Conservation (phyloP, 2,888 invertebrate genomes). For the Operophtera brumata region DNA sequence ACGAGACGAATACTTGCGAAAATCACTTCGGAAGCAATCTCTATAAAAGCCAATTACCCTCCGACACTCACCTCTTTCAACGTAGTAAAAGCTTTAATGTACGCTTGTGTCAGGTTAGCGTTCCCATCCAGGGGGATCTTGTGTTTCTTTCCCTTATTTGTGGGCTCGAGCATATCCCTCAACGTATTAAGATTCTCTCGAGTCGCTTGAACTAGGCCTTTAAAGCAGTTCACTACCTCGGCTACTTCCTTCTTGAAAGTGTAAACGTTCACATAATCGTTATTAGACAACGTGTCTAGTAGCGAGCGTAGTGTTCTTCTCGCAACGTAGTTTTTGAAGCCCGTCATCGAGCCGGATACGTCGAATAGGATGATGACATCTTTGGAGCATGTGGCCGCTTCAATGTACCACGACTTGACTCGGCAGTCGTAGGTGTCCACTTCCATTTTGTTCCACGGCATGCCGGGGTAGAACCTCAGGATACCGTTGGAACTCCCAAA, state of each 20-base stretch:
- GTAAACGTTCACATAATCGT: slow-evolving; percentile 97
- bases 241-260: slow-evolving; percentile 87
- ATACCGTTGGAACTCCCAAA: slow-evolving; percentile 97
- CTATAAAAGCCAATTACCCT: not conserved
- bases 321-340: slow-evolving; percentile 87
- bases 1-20: too few species aligned
- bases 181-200: slow-evolving; percentile 90
- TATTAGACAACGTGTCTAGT: slow-evolving; percentile 96
- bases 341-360: slow-evolving; percentile 98
- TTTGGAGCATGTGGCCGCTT: slow-evolving; percentile 98
- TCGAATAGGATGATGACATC: slow-evolving; percentile 98
- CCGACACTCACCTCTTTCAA: slow-evolving; percentile 83
- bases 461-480: slow-evolving; percentile 94
- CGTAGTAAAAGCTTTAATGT: slow-evolving; percentile 90
- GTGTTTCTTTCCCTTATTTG: slow-evolving; percentile 53
- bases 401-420: slow-evolving; percentile 96
- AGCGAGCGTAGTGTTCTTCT: slow-evolving; percentile 93
- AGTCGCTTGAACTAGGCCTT: slow-evolving; percentile 92
- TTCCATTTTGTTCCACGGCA: slow-evolving; percentile 81
- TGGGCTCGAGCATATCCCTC: slow-evolving; percentile 83
- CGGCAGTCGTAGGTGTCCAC: slow-evolving; percentile 95
- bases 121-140: slow-evolving; percentile 86
- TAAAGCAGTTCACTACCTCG: slow-evolving; percentile 92
- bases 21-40: too few species aligned
- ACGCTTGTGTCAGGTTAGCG: slow-evolving; percentile 91